Evolutionary conservation across 2,888 invertebrate species (phyloP).

Genomic region (Eupsilia transversa): DNA sequence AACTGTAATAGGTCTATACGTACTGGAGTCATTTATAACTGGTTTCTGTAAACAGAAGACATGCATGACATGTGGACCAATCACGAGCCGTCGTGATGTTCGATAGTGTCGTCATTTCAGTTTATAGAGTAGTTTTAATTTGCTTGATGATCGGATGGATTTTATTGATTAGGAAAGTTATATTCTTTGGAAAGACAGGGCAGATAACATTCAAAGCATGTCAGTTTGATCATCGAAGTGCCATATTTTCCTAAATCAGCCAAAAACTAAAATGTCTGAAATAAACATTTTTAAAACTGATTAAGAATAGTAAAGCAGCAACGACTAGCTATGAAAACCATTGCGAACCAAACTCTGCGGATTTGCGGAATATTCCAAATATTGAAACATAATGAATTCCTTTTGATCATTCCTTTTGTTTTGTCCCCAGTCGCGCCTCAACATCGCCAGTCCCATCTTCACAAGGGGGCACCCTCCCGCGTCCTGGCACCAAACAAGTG

Average conservation of each 20-base stretch:
- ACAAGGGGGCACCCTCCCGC: slow-evolving; percentile 82
- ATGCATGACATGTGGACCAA: slow-evolving; percentile 45
- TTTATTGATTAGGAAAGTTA: slow-evolving; percentile 14
- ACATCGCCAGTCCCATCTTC: slow-evolving; percentile 81
- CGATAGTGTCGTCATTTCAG: slow-evolving; percentile 23
- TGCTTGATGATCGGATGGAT: neutral
- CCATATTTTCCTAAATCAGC: neutral
- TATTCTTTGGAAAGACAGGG: neutral
- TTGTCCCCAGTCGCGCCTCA: slow-evolving; percentile 79
- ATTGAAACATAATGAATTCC: neutral
- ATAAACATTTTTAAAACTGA: neutral
- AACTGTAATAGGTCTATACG: slow-evolving; percentile 53
- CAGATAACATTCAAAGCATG: neutral
- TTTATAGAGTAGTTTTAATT: slow-evolving; percentile 34
- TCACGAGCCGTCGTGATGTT: slow-evolving; percentile 18
- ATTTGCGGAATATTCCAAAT: neutral
- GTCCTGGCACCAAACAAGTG: slow-evolving; percentile 90
- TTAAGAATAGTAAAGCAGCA: neutral
- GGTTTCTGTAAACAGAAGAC: slow-evolving; percentile 47
- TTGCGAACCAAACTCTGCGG: too few relatives aligned
- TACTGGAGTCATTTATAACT: slow-evolving; percentile 61
- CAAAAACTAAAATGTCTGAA: neutral
- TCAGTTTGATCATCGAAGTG: neutral
- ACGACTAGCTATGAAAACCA: neutral
- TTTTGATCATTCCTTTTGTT: slow-evolving; percentile 1